Evolutionary conservation across 2,113 vertebrate genomes (phyloP), one percentile per base, ranked within the genome.

Genomic region (Odontesthes bonariensis): DNA sequence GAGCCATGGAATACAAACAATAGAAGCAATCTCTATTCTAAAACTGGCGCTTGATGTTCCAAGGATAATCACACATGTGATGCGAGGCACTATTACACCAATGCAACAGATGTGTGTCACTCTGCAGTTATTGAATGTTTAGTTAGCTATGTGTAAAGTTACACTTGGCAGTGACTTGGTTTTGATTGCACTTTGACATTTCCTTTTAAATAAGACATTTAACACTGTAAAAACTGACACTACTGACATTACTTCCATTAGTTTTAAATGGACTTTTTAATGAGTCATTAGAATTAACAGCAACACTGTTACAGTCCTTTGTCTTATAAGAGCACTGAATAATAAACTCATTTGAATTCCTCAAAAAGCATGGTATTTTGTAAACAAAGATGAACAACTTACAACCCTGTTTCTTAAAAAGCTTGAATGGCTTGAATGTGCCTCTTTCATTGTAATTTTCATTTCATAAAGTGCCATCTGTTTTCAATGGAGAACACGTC

Each of bases 41-140:
- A 68, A 19, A 70, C 52, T 17, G 66, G 76, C 56, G 62, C 66
- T 82, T 66, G 70, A 23, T 58, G 13, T 69, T 27, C 71, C 68
- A 69, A 46, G 35, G 67, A 59, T 53, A 69, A 57, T 67, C 70
- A 75, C 67, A 86, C 63, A 81, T 74, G 65, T 82, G 80, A 82
- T 81, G 73, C 27, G 35, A 84, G 78, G 81, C 73, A 80, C 73
- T 67, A 82, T 75, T 64, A 83, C 84, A 85, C 75, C 66, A 76
- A 79, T 12, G 83, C 82, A 58, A 83, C 65, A 79, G 79, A 57
- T 57, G 31, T 62, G 73, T 47, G 69, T 79, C 60, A 73, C 54
- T 54, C 49, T 68, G 73, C 38, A 64, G 58, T 65, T 83, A 81
- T 69, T 54, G 63, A 60, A 60, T 33, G 16, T 66, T 19, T n/a